Base-by-base conservation (phyloP, 2,888 invertebrate genomes). In the Beris morrisii region DNA sequence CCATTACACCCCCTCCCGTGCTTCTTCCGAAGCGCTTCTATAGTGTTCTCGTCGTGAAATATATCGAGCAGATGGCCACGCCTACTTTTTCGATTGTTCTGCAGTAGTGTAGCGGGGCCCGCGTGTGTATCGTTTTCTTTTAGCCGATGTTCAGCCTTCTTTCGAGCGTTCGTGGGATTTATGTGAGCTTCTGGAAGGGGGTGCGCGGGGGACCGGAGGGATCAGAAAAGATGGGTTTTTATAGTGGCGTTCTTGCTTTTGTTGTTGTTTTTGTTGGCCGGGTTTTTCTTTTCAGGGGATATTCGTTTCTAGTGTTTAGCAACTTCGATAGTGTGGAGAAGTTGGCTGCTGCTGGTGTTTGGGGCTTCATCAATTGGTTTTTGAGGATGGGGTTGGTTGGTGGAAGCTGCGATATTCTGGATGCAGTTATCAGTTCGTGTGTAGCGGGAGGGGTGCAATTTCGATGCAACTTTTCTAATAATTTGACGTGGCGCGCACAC, bases 71-170 rank as follows among this genome's bases (percentile, higher is more conserved):
- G n/a, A 7, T 64, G 57, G 38, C 65, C 57, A 50, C 65, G 65
- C 65, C 65, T 65, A 57, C 65, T 58, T 65, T 15, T 50, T 12
- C 30, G 57, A 65, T 65, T 65, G 58, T 50, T 52, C 32, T 61
- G 61, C 61, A 61, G 22, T 50, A 52, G 52, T 45, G 45, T 9
- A 46, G 58, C 38, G 9, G 38, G 22, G 22, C 22, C 22, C 22
- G 22, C 22, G 22, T 22, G 22, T 22, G 22, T 22, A 22, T 22
- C 28, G 7, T 55, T 64, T 53, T 43, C 22, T 48, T 43, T 64
- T 64, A 31, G 64, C 9, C 45, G 58, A 64, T 53, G 64, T 54
- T 64, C 64, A 46, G 64, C 64, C 64, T 64, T 64, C 64, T 64
- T 64, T 64, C 30, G 22, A 22, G 22, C 52, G 31, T 61, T 50